phyloP scores from a whole-genome alignment of 2,797 vertebrate species.

The Lates japonicus region DNA sequence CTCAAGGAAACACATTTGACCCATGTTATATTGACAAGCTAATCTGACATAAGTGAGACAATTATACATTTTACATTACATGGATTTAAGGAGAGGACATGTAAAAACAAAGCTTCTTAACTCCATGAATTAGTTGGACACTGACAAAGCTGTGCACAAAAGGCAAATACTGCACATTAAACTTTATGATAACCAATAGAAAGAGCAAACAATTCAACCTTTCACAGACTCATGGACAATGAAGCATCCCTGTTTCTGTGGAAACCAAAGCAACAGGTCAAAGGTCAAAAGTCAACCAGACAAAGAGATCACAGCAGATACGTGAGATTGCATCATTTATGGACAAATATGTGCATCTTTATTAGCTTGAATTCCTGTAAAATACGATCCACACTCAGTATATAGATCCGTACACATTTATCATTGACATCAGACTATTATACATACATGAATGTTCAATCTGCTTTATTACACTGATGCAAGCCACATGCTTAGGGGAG shows the following conservation, averaged over 20 bases:
- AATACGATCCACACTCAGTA: conserved; percentile 76
- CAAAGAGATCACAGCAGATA: background rate
- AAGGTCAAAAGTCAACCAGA: conserved; percentile 12
- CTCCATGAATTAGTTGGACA: no score
- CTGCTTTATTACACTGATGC: conserved; percentile 59
- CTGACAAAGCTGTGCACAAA: background rate
- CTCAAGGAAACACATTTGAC: background rate
- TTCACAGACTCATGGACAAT: background rate
- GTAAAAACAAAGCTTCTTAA: background rate
- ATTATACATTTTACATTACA: background rate
- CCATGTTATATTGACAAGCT: background rate
- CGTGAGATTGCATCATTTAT: background rate
- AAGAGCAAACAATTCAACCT: background rate
- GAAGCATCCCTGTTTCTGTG: background rate
- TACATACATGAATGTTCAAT: conserved; percentile 52
- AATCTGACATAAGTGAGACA: background rate
- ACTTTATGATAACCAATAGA: background rate
- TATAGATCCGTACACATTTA: conserved; percentile 51
- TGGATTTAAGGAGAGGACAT: background rate
- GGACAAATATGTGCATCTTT: conserved; percentile 71
- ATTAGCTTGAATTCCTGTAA: conserved; percentile 72
- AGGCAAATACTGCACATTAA: background rate
- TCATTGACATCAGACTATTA: conserved; percentile 48
- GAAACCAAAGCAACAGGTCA: conserved; percentile 4
- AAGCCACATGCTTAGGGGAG: conserved; percentile 71